phyloP scores from a whole-genome alignment of 1,140 invertebrate genomes.

The Kradibia gibbosae region DNA sequence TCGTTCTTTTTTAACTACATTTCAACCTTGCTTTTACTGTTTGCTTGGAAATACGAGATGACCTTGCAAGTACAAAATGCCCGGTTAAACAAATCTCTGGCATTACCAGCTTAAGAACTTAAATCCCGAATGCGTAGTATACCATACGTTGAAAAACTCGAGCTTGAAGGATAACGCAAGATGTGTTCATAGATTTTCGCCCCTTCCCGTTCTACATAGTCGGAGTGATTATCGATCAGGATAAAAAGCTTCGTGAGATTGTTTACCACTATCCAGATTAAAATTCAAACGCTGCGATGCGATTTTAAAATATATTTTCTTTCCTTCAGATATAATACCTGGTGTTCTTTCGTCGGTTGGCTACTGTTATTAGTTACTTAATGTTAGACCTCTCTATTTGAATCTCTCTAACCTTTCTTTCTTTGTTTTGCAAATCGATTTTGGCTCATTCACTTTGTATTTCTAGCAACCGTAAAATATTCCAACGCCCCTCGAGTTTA shows the following conservation, averaged over 20 bases:
- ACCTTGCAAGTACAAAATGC: too few relatives aligned
- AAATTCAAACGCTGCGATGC: background rate
- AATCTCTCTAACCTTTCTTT: too few relatives aligned
- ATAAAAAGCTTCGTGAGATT: background rate
- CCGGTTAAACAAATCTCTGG: too few relatives aligned
- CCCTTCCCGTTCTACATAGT: background rate
- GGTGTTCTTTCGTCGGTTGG: background rate
- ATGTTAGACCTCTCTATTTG: background rate
- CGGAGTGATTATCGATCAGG: background rate
- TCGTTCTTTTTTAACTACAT: too few relatives aligned
- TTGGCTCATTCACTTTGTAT: constrained; percentile 10
- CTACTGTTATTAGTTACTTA: background rate
- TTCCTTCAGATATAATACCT: background rate
- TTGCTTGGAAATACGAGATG: too few relatives aligned
- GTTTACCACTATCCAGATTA: constrained; percentile 6
- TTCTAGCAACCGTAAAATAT: background rate
- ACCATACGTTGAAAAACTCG: background rate
- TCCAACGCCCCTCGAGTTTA: background rate
- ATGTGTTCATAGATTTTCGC: background rate
- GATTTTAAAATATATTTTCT: constrained; percentile 19
- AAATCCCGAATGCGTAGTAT: background rate
- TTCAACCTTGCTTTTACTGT: too few relatives aligned
- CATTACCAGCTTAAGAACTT: background rate
- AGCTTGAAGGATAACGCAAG: background rate
- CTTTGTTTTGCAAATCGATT: background rate